Evolutionary conservation across 1,140 invertebrate genomes (phyloP), one percentile per base, ranked within the genome.

Genomic region (Psilanteris sp.): DNA sequence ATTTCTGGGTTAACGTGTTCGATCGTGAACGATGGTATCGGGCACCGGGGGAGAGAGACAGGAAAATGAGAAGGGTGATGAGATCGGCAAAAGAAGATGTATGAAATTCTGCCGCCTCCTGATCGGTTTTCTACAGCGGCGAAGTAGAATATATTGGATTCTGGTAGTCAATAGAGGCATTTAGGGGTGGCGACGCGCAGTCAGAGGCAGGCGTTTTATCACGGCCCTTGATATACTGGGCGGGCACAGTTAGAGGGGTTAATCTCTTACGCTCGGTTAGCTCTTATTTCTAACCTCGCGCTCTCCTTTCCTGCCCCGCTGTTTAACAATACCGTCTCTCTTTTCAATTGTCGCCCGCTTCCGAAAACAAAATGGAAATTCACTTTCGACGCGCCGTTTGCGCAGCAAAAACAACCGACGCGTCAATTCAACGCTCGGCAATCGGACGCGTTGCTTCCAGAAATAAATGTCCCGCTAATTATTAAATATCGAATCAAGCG

Each of bases 251-350:
- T 87, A 85, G 84, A 87, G 84, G 87, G 85, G 84, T 88, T 88
- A 88, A 89, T 89, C 87, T 89, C 87, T 89, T 81, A 88, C 86
- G 85, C 83, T 88, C 85, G 85, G 87, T 88, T 89, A 87, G 78
- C 83, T 87, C 83, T 83, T 85, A 87, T 87, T 87, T 80, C 84
- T 87, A 87, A 87, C 84, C 83, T 85, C 82, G 75, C 78, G 68
- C 67, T 81, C 76, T 79, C 76, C 78, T 64, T 77, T 80, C 78
- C 70, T 77, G 77, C 50, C 22, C 4, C 9, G 44, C 24, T 64
- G 57, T 68, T 66, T 68, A 55, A 75, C 62, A 64, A 75, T 68
- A 68, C 57, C 48, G 54, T 32, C 55, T 48, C 54, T 67, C 37
- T 75, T 75, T 75, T 62, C 71, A 44, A 61, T 67, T 66, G 70